phyloP scores from a whole-genome alignment of 2,888 invertebrate genomes.

The Erebia palarica region DNA sequence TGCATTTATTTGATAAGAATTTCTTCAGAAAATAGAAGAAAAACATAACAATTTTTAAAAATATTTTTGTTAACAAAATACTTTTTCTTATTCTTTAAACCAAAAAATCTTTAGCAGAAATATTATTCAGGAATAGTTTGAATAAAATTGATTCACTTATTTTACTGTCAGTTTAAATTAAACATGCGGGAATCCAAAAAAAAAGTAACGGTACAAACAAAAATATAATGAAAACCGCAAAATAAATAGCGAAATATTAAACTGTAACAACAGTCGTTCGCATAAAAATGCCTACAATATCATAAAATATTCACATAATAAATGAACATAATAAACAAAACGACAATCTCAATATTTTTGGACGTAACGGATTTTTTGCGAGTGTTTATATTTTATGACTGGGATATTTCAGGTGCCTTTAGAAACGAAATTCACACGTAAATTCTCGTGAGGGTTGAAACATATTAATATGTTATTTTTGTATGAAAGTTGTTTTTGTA shows the following conservation, averaged over 20 bases:
- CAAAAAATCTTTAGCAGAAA: no score
- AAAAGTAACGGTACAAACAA: no score
- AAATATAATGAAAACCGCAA: background rate
- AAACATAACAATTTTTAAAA: no score
- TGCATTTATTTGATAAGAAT: background rate
- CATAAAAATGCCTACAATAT: slow-evolving; percentile 13
- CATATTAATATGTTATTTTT: slow-evolving; percentile 15
- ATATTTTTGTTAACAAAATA: no score
- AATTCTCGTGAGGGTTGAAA: slow-evolving; percentile 19
- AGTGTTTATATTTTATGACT: slow-evolving; percentile 40
- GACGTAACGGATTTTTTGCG: slow-evolving; percentile 35
- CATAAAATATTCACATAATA: slow-evolving; percentile 26
- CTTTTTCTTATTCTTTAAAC: no score
- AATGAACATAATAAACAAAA: slow-evolving; percentile 21
- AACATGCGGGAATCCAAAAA: no score
- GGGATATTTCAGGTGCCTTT: slow-evolving; percentile 38
- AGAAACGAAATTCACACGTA: slow-evolving; percentile 25
- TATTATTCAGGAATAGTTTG: no score
- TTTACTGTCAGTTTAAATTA: no score
- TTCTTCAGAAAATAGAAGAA: no score
- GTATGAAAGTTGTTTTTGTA: slow-evolving; percentile 8
- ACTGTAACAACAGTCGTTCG: background rate
- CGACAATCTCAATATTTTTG: slow-evolving; percentile 19
- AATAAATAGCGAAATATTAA: background rate
- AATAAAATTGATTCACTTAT: no score